Base-by-base conservation (phyloP, 2,888 invertebrate genomes). In the Nipponacmea schrenckii region DNA sequence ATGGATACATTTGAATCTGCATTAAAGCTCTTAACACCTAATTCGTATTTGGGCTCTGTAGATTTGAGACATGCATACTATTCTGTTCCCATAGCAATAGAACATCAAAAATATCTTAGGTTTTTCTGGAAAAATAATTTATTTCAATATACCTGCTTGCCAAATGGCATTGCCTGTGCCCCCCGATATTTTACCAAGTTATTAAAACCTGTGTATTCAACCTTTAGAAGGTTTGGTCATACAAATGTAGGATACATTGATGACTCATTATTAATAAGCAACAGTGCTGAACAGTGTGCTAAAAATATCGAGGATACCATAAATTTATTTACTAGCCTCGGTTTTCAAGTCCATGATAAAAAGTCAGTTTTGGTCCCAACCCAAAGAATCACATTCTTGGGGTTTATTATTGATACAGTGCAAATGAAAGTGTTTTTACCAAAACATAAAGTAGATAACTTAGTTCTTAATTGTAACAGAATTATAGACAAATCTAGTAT, bases 141-240 rank as follows among this genome's bases (percentile, higher is more conserved):
- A 31, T 69, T 64, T 64, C 65, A 72, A 27, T 70, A 69, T 62
- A 73, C 70, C 31, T 73, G 46, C 26, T 17, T 73, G 20, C 70
- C 73, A 66, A 67, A 63, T 26, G 70, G 63, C 14, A 63, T 67
- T 63, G 50, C 67, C n/a, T 67, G 44, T 39, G 73, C 70, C 26
- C 70, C 73, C n/a, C 56, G 67, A 70, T 45, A 66, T 24, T 70
- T 73, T 67, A 73, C 70, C 20, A 70, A 73, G 66, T 39, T 67
- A 20, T 24, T 65, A 20, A 70, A 70, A 50, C 71, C 67, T 15
- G 67, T 67, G 20, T 67, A 56, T 17, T n/a, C 56, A n/a, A 56
- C 56, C 10, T 17, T 56, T 0, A 1, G 24, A 2, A 7, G n/a
- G 17, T 15, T 56, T 56, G 20, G 56, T 12, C 56, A 56, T 56